Conservation (phyloP, 2,797 vertebrate genomes). For the Eleutherodactylus coqui region DNA sequence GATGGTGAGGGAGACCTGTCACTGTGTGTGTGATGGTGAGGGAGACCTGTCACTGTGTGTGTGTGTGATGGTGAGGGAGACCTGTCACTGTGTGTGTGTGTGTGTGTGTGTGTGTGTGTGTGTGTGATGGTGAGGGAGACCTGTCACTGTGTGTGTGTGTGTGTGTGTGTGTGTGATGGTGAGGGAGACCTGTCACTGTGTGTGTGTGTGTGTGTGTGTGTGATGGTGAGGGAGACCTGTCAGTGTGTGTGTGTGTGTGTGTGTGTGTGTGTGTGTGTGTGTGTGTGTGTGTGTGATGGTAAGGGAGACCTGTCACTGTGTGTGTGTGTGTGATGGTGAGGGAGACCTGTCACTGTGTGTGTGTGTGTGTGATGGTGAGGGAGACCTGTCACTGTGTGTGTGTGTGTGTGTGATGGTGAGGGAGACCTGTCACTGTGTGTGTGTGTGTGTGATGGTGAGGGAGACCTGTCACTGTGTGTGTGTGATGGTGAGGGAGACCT, state of each 20-base stretch:
- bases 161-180: too few relatives aligned
- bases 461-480: neutral
- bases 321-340: neutral
- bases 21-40: too few relatives aligned
- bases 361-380: neutral
- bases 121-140: too few relatives aligned
- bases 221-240: neutral
- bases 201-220: neutral
- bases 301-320: neutral
- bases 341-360: neutral
- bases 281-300: neutral
- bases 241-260: neutral
- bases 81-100: too few relatives aligned
- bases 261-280: neutral
- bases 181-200: neutral
- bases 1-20: too few relatives aligned
- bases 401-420: neutral
- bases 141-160: neutral
- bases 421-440: too few relatives aligned
- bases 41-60: too few relatives aligned
- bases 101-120: too few relatives aligned
- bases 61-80: too few relatives aligned
- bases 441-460: neutral
- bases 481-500: neutral
- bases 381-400: neutral